Evolutionary conservation across 2,113 vertebrate genomes (phyloP).

Genomic region (Oreocharis arfaki): DNA sequence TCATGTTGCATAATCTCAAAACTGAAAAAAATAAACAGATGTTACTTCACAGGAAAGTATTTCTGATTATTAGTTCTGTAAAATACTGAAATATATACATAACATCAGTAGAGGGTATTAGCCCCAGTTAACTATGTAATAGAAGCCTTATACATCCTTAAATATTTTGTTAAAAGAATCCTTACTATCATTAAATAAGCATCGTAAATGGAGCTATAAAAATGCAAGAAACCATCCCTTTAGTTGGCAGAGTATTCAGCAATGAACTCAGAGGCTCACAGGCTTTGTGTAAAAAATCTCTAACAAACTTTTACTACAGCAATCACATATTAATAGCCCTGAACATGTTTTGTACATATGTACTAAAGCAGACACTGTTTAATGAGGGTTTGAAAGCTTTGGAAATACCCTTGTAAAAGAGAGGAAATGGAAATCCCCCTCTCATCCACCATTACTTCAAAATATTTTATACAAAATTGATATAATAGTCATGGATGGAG

Average conservation of each 20-base stretch:
- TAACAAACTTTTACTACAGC: not conserved
- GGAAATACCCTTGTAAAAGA: not conserved
- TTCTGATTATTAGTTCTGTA: not conserved
- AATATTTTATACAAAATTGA: not conserved
- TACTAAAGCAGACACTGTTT: not conserved
- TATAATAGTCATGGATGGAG: not conserved
- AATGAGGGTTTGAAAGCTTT: not conserved
- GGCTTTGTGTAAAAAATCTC: not conserved
- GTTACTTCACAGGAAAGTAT: not conserved
- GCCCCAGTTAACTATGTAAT: not conserved
- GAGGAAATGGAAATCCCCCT: not conserved
- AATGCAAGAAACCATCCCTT: not conserved
- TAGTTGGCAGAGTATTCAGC: not conserved
- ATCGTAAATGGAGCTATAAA: not conserved
- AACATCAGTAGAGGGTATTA: not conserved
- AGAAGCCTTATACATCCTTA: not conserved
- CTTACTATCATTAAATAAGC: not conserved
- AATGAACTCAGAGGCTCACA: not conserved
- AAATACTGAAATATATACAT: not conserved
- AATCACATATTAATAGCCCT: not conserved
- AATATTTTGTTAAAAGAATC: not conserved
- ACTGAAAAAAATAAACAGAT: not conserved
- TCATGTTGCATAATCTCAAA: not conserved
- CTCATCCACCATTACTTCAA: not conserved
- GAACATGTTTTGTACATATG: not conserved